Base-by-base conservation (phyloP, 2,888 invertebrate genomes). In the Zhuqinia jingwanae region DNA sequence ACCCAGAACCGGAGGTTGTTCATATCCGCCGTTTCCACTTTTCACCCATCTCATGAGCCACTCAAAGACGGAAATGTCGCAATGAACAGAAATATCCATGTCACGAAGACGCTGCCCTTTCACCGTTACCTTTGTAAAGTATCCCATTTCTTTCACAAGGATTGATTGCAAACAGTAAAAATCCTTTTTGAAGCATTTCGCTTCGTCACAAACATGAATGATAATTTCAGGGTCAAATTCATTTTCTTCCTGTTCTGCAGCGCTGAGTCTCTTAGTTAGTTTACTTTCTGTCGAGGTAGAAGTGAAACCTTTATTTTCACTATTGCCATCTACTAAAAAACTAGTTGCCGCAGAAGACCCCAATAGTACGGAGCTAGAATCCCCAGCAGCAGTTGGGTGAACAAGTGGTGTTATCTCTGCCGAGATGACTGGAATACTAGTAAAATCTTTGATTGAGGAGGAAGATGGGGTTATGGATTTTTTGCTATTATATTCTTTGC, bases 1-100 rank as follows among this genome's bases (percentile, higher is more conserved):
- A 85, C 80, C 80, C 8, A 87, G 70, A 0, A 56, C 27, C n/a
- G 60, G 81, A 15, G 76, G 11, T 15, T 80, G 77, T 22, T 80
- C 87, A 56, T 82, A 87, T 53, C 82, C 87, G 11, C 77, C 81
- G 63, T 82, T 87, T 15, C 87, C 20, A 87, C 84, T 87, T 92
- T 97, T 97, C n/a, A 98, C 96, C 97, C 98, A 98, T 89, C 95
- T 95, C 96, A 98, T 97, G 78, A 99, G 93, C 98, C 98, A 98
- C 91, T 98, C 98, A 92, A 99, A 99, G 88, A 98, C 97, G 92
- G 96, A 95, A 84, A 99, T 96, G 93, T 99, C 98, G 92, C 98
- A 99, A 92, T 98, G 98, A 0, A 99, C 98, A 0, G 98, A 98
- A 90, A 99, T 98, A 92, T 98, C 98, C 95, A 98, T 97, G 91